These are phyloP conservation scores for Drosophila nigricruria DNA, from an alignment of 2,888 invertebrate genomes.

Conservation along the genomic window DNA sequence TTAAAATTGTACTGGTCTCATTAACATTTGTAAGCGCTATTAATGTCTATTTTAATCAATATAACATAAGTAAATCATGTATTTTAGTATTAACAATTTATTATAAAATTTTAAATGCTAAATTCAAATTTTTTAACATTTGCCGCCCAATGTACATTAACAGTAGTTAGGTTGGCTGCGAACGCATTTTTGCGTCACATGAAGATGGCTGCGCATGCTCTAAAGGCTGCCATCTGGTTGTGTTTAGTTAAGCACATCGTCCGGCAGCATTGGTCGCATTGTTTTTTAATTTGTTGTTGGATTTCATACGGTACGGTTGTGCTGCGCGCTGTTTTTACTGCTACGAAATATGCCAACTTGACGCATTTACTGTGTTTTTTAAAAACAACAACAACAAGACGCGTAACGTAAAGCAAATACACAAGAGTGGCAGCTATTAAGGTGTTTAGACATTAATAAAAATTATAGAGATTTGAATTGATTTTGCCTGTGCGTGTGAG, in stretches of 20 bases:
- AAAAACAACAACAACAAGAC: conserved; percentile 17
- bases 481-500: conserved; percentile 29
- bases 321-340: conserved; percentile 32
- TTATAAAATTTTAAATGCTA: conserved; percentile 4
- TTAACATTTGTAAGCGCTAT: conserved; percentile 20
- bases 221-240: conserved; percentile 26
- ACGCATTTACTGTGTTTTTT: conserved; percentile 49
- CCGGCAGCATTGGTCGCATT: conserved; percentile 36
- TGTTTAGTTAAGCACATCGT: neutral
- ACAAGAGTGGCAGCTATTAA: conserved; percentile 6
- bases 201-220: conserved; percentile 29
- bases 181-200: conserved; percentile 24
- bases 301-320: conserved; percentile 55
- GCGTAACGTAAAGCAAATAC: conserved; percentile 12
- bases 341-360: conserved; percentile 49
- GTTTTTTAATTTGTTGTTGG: conserved; percentile 60
- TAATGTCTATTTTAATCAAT: conserved; percentile 37
- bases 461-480: conserved; percentile 29
- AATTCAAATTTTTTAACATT: conserved; percentile 13
- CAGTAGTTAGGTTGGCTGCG: conserved; percentile 23
- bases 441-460: conserved; percentile 15
- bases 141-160: conserved; percentile 23
- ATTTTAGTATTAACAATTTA: conserved; percentile 24
- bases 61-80: conserved; percentile 14
- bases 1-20: conserved; percentile 34